Base-by-base conservation (phyloP, 2,113 vertebrate species). In the Amblyopsis rosae region DNA sequence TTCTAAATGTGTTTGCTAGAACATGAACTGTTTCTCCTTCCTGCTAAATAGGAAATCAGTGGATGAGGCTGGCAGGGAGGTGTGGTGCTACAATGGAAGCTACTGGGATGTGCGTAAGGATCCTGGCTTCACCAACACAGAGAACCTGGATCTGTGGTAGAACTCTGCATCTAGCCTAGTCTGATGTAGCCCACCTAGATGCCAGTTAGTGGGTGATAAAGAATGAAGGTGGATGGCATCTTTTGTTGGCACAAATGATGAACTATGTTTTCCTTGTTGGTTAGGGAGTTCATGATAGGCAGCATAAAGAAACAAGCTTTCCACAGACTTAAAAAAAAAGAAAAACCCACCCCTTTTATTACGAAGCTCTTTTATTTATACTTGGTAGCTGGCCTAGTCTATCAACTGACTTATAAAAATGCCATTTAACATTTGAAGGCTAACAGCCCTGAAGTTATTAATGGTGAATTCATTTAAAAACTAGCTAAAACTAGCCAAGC, bases 141-240 rank as follows among this genome's bases (percentile, higher is more conserved):
- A 95, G 2, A 94, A 95, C 9, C 92, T 96, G 0, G 92, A 95
- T 74, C 89, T 98, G 74, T 98, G 95, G 96, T 97, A 94, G 60
- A 80, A 51, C n/a, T 1, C n/a, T 8, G 15, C 69, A 15, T 17
- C 59, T 3, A 3, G 26, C 41, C 53, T 11, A 9, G 17, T 11
- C 57, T 64, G 0, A 17, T 46, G 6, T 2, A 57, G 13, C 16
- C 56, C 4, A 58, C 17, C 56, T 13, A 59, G 9, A n/a, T 3
- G 47, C 15, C 35, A 15, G 69, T 61, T 50, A 45, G 17, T 0
- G 16, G 10, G 4, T 46, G 10, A 54, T 1, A 8, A 50, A 51
- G 13, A n/a, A 16, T 54, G 15, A 8, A 54, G 6, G 15, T 54
- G 15, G 53, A 54, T 17, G 15, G 51, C 3, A 54, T 17, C n/a